Conservation (phyloP, 2,888 invertebrate genomes). For the Sesia apiformis region DNA sequence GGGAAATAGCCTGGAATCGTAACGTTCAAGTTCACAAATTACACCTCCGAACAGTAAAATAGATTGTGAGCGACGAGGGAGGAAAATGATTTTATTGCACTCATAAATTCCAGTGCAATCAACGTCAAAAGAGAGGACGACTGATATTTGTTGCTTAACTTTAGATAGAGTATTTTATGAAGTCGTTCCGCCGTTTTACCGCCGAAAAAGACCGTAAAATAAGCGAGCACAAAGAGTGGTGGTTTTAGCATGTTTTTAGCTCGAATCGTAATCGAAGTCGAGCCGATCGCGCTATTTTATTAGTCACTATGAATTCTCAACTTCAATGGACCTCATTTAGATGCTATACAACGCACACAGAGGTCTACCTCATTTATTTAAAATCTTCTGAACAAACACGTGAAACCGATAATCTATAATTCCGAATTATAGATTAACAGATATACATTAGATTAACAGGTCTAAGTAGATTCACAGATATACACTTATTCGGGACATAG, state of each 20-base stretch:
- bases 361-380: no score
- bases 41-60: constrained; percentile 1
- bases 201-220: constrained; percentile 17
- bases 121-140: constrained; percentile 2
- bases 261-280: not conserved
- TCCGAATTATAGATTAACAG: no score
- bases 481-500: no score
- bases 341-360: no score
- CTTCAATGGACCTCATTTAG: no score
- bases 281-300: not conserved
- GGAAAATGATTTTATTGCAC: constrained; percentile 5
- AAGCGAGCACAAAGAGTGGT: constrained; percentile 19
- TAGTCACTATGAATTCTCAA: not conserved
- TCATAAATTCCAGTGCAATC: constrained; percentile 6
- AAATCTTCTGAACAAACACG: no score
- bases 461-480: no score
- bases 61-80: constrained; percentile 1
- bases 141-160: constrained; percentile 1
- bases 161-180: constrained; percentile 9
- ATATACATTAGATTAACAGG: no score
- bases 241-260: constrained; percentile 5
- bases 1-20: not conserved
- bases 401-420: no score
- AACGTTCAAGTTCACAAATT: not conserved
- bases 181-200: constrained; percentile 13